Evolutionary conservation across 2,113 vertebrate genomes (phyloP), one percentile per base, ranked within the genome.

Genomic region (Seriola aureovittata): DNA sequence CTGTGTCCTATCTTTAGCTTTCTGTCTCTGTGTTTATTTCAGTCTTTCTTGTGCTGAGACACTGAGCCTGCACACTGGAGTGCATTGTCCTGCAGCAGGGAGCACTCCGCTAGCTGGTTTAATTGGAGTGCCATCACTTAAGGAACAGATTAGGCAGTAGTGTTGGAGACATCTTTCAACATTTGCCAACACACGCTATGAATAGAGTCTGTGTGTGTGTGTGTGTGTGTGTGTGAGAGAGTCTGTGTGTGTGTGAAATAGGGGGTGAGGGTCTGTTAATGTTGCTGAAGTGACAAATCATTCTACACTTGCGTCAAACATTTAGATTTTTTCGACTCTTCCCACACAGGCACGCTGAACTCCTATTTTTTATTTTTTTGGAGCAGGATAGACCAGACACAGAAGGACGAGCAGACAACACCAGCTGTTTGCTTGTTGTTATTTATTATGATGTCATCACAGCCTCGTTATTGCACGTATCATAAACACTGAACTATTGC

Each of bases 391-490:
- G n/a, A 82, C n/a, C 4, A 32, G 62, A 76, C 68, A 86, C 71
- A 72, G 59, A 91, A 88, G 57, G 80, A 90, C 8, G 65, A 87
- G 74, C 60, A 75, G 78, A 88, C 78, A 25, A 73, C 80, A 66
- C 21, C 59, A 63, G 29, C 19, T 78, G 58, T 89, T 91, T 90
- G 60, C 62, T 88, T 91, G 69, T 82, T 81, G 58, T 89, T 88
- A 50, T 92, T 94, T 92, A 93, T 93, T 91, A 85, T 85, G 84
- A 89, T 80, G 82, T 91, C 89, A 86, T 88, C 83, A 92, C 88
- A 91, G 84, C 89, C 88, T 93, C 60, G 44, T 91, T 94, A 94
- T 94, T 93, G 93, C 92, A 90, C 87, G 63, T 75, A 79, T 85
- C 79, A 80, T 82, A 62, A 87, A 90, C 71, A 85, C 57, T 8